phyloP scores from a whole-genome alignment of 2,888 invertebrate species.

The Tribolium freemani region DNA sequence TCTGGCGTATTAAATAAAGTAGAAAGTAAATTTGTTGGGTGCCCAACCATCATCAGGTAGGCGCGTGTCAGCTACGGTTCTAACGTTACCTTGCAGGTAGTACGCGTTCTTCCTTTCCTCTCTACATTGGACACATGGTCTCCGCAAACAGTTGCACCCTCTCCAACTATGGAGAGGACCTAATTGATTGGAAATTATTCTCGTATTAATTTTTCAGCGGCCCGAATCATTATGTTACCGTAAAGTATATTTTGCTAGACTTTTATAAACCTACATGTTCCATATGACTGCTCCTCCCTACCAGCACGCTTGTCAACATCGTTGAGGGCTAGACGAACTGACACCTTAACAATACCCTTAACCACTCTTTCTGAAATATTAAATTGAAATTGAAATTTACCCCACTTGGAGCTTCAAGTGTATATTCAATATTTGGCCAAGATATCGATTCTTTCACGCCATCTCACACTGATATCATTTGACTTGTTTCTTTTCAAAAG shows the following conservation, averaged over 20 bases:
- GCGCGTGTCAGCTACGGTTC: constrained; percentile 47
- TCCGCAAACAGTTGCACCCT: constrained; percentile 51
- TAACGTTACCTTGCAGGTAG: constrained; percentile 48
- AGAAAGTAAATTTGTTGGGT: constrained; percentile 44
- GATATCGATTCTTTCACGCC: background rate
- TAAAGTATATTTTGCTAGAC: background rate
- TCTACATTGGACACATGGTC: constrained; percentile 52
- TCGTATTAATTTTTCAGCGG: constrained; percentile 48
- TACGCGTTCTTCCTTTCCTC: constrained; percentile 38
- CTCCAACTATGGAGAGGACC: constrained; percentile 45
- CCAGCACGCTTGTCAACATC: constrained; percentile 15
- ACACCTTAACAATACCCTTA: constrained; percentile 22
- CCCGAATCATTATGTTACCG: constrained; percentile 23
- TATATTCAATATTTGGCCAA: no score
- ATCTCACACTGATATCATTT: background rate
- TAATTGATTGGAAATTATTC: constrained; percentile 55
- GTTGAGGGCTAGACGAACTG: constrained; percentile 15
- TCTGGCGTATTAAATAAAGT: constrained; percentile 37
- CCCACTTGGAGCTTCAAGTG: background rate
- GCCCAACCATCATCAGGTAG: constrained; percentile 51
- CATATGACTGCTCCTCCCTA: constrained; percentile 31
- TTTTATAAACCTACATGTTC: constrained; percentile 23
- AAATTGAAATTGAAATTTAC: constrained; percentile 1
- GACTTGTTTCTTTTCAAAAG: no score
- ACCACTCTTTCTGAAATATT: constrained; percentile 13